Percentiles rank a stretch among this genome's conserved stretches.
Conservation (phyloP, 2,888 invertebrate genomes). For the Drosophila merina region DNA sequence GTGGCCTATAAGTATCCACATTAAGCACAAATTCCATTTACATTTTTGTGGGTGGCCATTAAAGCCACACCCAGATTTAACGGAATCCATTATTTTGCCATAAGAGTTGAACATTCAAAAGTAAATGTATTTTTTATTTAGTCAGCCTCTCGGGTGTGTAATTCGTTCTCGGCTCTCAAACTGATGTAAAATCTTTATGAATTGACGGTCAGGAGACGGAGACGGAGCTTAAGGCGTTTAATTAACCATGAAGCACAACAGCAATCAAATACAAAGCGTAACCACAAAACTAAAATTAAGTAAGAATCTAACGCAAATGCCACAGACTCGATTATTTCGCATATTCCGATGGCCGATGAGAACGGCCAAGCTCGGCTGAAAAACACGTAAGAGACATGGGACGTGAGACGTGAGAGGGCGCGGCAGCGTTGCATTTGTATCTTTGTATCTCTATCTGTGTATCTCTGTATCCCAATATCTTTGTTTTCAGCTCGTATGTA, state of each 20-base stretch:
- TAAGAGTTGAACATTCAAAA: constrained; percentile 63
- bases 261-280: constrained; percentile 56
- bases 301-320: constrained; percentile 53
- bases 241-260: constrained; percentile 59
- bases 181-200: constrained; percentile 43
- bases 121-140: constrained; percentile 38
- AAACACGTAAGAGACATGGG: constrained; percentile 31
- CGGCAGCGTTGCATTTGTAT: constrained; percentile 44
- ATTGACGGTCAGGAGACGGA: constrained; percentile 42
- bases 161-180: constrained; percentile 24
- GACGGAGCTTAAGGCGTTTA: constrained; percentile 51
- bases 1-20: constrained; percentile 51
- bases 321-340: constrained; percentile 51
- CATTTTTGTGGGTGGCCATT: constrained; percentile 37
- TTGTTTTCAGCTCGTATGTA: constrained; percentile 26
- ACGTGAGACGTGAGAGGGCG: constrained; percentile 67
- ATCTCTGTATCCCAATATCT: constrained; percentile 21
- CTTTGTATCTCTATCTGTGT: constrained; percentile 14
- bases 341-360: constrained; percentile 43
- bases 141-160: neutral
- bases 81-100: too few species aligned
- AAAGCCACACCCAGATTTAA: constrained; percentile 63
- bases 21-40: constrained; percentile 31
- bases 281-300: constrained; percentile 60
- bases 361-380: constrained; percentile 46